Base-by-base conservation (phyloP, 2,113 vertebrate species). In the Nesoenas mayeri region DNA sequence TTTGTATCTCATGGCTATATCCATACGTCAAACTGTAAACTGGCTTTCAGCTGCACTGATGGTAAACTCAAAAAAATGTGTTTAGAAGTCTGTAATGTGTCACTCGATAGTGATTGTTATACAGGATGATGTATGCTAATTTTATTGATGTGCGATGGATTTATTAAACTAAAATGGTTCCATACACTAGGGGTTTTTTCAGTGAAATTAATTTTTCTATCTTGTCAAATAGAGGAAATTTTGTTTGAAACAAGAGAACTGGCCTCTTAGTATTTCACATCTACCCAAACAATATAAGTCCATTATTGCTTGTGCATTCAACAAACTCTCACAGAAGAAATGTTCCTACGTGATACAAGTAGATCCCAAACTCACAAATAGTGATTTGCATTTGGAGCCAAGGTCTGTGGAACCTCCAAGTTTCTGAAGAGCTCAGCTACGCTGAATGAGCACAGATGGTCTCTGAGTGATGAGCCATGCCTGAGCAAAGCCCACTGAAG, bases 181-280 rank as follows among this genome's bases (percentile, higher is more conserved):
- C 2, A 1, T 75, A n/a, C 42, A 66, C 31, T 31, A 22, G 34
- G 8, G 54, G 10, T 22, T 22, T 64, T 87, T 85, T 42, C 72
- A 40, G 38, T 74, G 66, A 83, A 93, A 95, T 87, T 86, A 65
- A 88, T 89, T 73, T 93, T 93, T 32, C 53, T 93, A 71, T 85
- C 79, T 93, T 66, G 32, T 89, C 71, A 93, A 85, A 89, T 54
- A 70, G 31, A 87, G 11, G 48, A 58, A 90, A 79, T 81, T 64
- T 71, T 67, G n/a, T 79, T 77, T 88, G 61, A 72, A 83, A 75
- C 0, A 3, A 84, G 79, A 79, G n/a, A 34, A 58, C 22, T 15
- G 84, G 31, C 48, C 24, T 89, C 50, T 72, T 42, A 47, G 10
- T 51, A 84, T 77, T 91, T 61, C 58, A 42, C 8, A 34, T 38